phyloP scores from a whole-genome alignment of 2,797 vertebrate species.

The Calcarius lapponicus region DNA sequence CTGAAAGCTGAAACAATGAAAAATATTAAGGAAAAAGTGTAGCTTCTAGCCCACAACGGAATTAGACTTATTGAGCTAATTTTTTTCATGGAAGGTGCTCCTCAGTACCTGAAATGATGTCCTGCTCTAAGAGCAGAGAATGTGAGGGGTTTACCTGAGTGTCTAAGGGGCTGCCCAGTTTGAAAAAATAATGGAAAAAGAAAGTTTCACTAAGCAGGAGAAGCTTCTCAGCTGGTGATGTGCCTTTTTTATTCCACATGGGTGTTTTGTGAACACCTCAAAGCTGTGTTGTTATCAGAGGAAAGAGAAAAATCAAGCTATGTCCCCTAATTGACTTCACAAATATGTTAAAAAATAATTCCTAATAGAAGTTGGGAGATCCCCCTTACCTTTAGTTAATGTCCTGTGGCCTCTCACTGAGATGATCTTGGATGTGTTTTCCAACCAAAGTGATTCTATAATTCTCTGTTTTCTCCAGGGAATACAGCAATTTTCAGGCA shows the following conservation, averaged over 20 bases:
- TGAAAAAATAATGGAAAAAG: neutral
- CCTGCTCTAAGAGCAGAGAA: rapidly evolving
- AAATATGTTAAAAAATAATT: neutral
- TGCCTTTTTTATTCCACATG: neutral
- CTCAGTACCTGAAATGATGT: neutral
- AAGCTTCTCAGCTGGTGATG: neutral
- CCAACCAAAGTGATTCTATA: neutral
- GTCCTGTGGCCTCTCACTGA: neutral
- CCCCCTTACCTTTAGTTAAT: rapidly evolving
- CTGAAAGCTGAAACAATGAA: neutral
- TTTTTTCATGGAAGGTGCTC: neutral
- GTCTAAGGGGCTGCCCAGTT: neutral
- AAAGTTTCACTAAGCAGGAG: neutral
- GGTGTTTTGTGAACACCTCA: neutral
- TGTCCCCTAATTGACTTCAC: rapidly evolving
- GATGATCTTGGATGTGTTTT: neutral
- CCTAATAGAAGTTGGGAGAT: neutral
- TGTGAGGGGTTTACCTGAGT: neutral
- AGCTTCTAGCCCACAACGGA: rapidly evolving
- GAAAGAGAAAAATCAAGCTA: neutral
- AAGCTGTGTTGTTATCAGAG: neutral
- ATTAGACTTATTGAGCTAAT: neutral
- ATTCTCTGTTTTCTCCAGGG: neutral
- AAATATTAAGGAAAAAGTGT: neutral
- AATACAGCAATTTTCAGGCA: rapidly evolving